Conservation (phyloP, 2,113 vertebrate species). For the Lasiurus borealis region DNA sequence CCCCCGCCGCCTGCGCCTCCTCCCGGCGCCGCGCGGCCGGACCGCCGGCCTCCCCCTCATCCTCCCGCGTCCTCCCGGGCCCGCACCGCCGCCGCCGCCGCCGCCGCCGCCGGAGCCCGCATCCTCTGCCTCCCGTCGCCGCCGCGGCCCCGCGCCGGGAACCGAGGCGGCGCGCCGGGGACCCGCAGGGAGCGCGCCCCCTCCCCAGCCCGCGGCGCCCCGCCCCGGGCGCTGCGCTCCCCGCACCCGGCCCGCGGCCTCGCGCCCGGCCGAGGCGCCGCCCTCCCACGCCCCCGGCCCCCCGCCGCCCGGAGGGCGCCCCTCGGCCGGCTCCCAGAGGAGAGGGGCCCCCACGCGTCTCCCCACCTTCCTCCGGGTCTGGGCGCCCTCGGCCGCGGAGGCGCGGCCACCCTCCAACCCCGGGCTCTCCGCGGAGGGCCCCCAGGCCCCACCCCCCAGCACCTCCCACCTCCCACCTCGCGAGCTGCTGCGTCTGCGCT, state of each 20-base stretch:
- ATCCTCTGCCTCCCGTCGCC: constrained; percentile 86
- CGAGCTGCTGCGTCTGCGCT: background rate
- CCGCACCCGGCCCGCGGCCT: constrained; percentile 50
- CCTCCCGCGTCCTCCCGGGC: constrained; percentile 86
- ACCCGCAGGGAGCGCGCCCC: constrained; percentile 80
- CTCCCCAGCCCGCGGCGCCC: constrained; percentile 69
- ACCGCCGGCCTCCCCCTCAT: constrained; percentile 88
- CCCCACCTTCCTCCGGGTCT: background rate
- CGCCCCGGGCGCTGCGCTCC: constrained; percentile 47
- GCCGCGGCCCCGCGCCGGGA: constrained; percentile 87
- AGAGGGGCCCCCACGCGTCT: background rate
- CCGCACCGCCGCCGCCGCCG: constrained; percentile 76
- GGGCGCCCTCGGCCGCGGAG: background rate
- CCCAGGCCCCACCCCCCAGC: constrained; percentile 17
- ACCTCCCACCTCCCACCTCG: constrained; percentile 48
- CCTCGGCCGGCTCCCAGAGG: constrained; percentile 75
- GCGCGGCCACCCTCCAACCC: background rate
- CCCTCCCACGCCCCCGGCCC: constrained; percentile 55
- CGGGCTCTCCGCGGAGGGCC: background rate
- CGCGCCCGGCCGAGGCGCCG: constrained; percentile 50
- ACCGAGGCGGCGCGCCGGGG: constrained; percentile 83
- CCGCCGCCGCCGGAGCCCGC: constrained; percentile 75
- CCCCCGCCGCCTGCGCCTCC: constrained; percentile 92
- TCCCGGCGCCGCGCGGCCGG: constrained; percentile 89
- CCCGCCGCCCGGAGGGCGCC: background rate